phyloP scores from a whole-genome alignment of 2,113 vertebrate species.

The Tenebrosternarchus preto region DNA sequence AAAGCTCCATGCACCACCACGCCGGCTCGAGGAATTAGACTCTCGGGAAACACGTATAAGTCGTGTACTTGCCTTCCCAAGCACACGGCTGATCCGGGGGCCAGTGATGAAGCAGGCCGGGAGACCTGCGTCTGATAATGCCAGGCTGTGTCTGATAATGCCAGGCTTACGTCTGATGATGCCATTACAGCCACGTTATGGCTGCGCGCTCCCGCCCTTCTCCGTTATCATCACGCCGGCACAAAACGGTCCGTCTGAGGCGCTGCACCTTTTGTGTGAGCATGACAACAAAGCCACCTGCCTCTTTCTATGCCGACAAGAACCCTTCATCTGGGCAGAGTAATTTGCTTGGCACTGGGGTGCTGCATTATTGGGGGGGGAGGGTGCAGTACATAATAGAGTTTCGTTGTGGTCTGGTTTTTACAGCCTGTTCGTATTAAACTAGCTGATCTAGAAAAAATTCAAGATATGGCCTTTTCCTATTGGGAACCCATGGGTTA shows the following conservation, averaged over 20 bases:
- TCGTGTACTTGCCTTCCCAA: conserved; percentile 7
- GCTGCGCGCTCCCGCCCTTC: conserved; percentile 46
- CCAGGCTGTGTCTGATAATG: conserved; percentile 64
- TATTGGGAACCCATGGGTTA: neutral
- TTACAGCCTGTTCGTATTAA: conserved; percentile 9
- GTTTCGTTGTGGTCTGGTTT: conserved; percentile 13
- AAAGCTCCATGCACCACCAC: too few species aligned
- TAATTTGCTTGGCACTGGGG: conserved; percentile 33
- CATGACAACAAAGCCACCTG: conserved; percentile 33
- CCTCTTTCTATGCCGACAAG: conserved; percentile 23
- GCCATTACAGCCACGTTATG: conserved; percentile 66
- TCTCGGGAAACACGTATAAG: conserved; percentile 37
- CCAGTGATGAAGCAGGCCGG: conserved; percentile 48
- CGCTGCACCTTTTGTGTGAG: conserved; percentile 30
- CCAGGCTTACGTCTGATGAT: conserved; percentile 63
- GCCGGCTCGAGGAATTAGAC: conserved; percentile 36
- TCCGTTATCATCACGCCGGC: conserved; percentile 44
- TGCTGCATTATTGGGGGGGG: conserved; percentile 22
- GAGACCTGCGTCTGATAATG: conserved; percentile 62
- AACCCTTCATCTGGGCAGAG: conserved; percentile 33
- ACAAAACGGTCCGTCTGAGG: conserved; percentile 45
- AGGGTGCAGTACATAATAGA: conserved; percentile 8
- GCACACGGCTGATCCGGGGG: conserved; percentile 39
- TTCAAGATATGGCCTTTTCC: neutral
- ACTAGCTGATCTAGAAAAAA: neutral